Evolutionary conservation across 1,140 invertebrate species (phyloP).

Genomic region (Venturia canescens): DNA sequence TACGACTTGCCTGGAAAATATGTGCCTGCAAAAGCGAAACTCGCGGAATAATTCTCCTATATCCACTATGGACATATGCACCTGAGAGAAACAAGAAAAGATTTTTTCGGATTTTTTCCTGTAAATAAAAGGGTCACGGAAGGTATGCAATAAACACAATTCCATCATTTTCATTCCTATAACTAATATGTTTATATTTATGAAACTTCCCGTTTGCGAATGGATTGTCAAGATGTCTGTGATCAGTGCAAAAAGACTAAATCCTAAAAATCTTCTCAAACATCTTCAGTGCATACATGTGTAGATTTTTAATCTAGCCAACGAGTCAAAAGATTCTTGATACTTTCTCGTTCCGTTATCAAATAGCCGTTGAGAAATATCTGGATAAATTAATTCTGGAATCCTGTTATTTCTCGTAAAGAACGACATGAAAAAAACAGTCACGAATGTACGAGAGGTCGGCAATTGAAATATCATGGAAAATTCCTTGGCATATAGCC

Average conservation of each 20-base stretch:
- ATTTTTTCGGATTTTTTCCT: background rate
- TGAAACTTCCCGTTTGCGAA: background rate
- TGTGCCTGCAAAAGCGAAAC: background rate
- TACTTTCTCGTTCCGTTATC: background rate
- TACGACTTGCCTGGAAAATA: background rate
- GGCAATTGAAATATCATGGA: too few relatives aligned
- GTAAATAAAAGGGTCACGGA: background rate
- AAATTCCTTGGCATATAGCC: too few relatives aligned
- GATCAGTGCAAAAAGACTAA: too few relatives aligned
- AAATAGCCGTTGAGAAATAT: background rate
- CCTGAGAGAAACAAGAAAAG: background rate
- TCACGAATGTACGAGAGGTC: too few relatives aligned
- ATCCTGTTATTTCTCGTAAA: background rate
- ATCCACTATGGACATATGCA: background rate
- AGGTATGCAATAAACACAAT: background rate
- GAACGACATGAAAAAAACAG: background rate
- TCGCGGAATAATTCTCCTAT: background rate
- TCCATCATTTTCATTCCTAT: background rate
- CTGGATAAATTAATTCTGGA: background rate
- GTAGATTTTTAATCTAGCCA: background rate
- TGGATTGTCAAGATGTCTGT: too few relatives aligned
- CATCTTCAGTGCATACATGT: too few relatives aligned
- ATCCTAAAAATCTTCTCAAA: too few relatives aligned
- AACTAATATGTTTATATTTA: background rate
- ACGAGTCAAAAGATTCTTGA: background rate